Conservation (phyloP, 2,113 vertebrate species). For the Merops nubicus region DNA sequence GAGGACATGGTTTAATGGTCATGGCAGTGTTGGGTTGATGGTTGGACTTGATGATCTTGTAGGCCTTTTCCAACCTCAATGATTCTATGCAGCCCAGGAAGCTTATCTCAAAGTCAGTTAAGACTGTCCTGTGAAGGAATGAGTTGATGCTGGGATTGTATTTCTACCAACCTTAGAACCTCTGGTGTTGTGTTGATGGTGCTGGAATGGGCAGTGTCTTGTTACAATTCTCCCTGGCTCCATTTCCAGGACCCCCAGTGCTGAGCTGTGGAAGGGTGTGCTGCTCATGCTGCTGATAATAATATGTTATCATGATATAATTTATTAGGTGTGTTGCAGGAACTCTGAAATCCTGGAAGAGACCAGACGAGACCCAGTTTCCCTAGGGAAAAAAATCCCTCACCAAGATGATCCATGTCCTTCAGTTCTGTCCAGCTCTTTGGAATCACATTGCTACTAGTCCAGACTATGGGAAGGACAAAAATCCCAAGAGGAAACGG, state of each 20-base stretch:
- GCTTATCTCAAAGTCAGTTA: background rate
- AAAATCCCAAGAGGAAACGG: constrained; percentile 7
- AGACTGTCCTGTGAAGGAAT: background rate
- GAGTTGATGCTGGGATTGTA: background rate
- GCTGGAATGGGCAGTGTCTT: background rate
- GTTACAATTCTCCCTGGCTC: background rate
- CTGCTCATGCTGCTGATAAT: too few species aligned
- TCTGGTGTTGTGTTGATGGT: background rate
- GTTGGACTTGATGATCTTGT: too few species aligned
- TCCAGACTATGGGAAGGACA: background rate
- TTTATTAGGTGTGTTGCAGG: background rate
- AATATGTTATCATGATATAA: too few species aligned
- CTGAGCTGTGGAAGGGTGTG: background rate
- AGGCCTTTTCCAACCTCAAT: too few species aligned
- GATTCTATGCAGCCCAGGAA: background rate
- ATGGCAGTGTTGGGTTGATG: too few species aligned
- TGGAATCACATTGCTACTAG: background rate
- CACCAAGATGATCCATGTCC: too few species aligned
- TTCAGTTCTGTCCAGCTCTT: background rate
- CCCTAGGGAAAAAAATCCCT: background rate
- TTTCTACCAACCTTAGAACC: background rate
- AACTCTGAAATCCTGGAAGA: background rate
- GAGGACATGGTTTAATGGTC: too few species aligned
- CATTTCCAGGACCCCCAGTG: background rate
- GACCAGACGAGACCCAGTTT: background rate